Conservation (phyloP, 1,140 invertebrate genomes). For the Contarinia nasturtii region DNA sequence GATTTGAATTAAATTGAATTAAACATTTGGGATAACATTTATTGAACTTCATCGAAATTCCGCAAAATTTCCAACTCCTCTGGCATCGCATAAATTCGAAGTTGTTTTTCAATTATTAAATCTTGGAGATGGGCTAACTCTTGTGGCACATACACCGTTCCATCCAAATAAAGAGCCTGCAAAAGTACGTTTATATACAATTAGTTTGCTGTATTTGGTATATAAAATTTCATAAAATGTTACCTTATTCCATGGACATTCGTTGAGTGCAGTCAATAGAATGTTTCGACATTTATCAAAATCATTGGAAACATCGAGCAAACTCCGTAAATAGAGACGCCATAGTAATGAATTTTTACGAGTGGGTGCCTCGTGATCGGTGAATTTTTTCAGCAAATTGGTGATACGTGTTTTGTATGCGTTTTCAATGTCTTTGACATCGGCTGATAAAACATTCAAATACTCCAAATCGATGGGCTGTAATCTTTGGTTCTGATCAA, state of each 20-base stretch:
- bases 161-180: constrained; percentile 30
- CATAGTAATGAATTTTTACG: constrained; percentile 19
- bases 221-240: background rate
- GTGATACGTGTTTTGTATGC: constrained; percentile 15
- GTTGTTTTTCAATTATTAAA: constrained; percentile 46
- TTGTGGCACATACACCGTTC: constrained; percentile 27
- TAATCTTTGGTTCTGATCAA: constrained; percentile 1
- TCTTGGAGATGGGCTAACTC: constrained; percentile 42
- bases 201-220: background rate
- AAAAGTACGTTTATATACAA: constrained; percentile 9
- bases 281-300: constrained; percentile 22
- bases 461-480: background rate
- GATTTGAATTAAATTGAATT: too few species aligned
- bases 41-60: constrained; percentile 6
- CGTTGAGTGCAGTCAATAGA: constrained; percentile 32
- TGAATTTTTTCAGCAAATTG: constrained; percentile 14
- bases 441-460: background rate
- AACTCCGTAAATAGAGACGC: constrained; percentile 15
- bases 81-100: constrained; percentile 44
- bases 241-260: constrained; percentile 50
- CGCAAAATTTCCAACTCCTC: constrained; percentile 47
- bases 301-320: constrained; percentile 10
- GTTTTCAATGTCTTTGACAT: constrained; percentile 1
- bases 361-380: constrained; percentile 7
- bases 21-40: too few species aligned